Evolutionary conservation across 2,888 invertebrate species (phyloP), one percentile per base, ranked within the genome.

Genomic region (Nowickia ferox): DNA sequence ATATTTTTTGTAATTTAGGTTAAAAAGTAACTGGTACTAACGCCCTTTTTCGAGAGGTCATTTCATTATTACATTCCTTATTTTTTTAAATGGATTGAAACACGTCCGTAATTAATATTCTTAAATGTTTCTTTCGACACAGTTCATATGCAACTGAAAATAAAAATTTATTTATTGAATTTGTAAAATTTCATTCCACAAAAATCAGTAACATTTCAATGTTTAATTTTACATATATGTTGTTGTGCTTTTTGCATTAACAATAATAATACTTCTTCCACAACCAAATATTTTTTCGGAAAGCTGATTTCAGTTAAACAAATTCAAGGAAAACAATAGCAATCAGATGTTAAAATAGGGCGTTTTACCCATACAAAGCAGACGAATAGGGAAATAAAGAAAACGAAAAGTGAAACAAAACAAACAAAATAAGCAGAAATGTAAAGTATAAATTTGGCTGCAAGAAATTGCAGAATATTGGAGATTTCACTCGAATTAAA

Each of bases 1-100:
- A 38, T 44, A 38, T 42, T 72, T 65, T 78, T 77, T 77, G 85
- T 78, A 85, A 87, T 88, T 88, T 88, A 87, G 88, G 88, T 88
- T 88, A 87, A 87, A 87, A 86, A 87, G 82, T 82, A 79, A 80
- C 80, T 79, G 46, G 59, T 74, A 87, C 88, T 88, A 88, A 88
- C 88, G 88, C 88, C 88, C 88, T 88, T 88, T 88, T 86, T 84
- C 11, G 38, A 85, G 63, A 71, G 81, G 53, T 84, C 84, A 76
- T 61, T 53, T 68, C 5, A 59, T 80, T 59, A 51, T n/a, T 44
- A 48, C 6, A 30, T 30, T 48, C 15, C 1, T 38, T 59, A 22
- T 40, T 40, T 40, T 42, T 17, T 17, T 3, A 11, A 30, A 38
- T 30, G 30, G 6, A 30, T 30, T 30, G 30, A 30, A 30, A 30